A percentile compares a stretch with the other conserved stretches of the same genome.
Evolutionary conservation across 2,888 invertebrate genomes (phyloP).

Genomic region (Stenichneumon culpator): DNA sequence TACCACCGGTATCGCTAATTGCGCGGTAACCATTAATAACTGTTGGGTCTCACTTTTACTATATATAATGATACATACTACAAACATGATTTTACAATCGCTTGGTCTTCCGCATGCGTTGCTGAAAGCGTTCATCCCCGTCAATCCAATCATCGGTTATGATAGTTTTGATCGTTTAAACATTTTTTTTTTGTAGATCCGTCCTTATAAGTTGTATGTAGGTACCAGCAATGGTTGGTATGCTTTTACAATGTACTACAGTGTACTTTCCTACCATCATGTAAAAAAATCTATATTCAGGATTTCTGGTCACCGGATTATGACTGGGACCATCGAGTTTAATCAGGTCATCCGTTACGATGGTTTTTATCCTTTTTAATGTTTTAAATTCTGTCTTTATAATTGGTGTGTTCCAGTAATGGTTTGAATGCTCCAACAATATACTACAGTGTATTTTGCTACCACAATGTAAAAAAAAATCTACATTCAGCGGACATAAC

Average conservation of each 20-base stretch:
- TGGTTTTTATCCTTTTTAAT: no score
- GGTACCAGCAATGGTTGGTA: background rate
- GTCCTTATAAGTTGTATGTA: background rate
- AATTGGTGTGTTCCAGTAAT: no score
- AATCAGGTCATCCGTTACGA: no score
- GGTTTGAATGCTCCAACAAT: no score
- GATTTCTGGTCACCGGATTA: no score
- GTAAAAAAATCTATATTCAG: background rate
- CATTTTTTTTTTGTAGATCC: background rate
- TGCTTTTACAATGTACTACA: no score
- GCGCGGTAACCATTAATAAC: constrained; percentile 3
- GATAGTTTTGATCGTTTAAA: background rate
- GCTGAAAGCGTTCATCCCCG: background rate
- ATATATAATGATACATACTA: background rate
- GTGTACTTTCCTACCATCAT: background rate
- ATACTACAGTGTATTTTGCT: no score
- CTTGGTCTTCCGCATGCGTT: background rate
- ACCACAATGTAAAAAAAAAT: no score
- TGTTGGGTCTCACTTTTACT: background rate
- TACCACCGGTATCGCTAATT: background rate
- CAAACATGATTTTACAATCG: background rate
- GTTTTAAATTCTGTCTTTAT: no score
- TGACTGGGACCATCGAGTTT: no score
- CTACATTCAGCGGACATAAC: background rate
- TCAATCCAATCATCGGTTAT: background rate